phyloP scores from a whole-genome alignment of 2,888 invertebrate genomes.

The Standfussiana lucernea region DNA sequence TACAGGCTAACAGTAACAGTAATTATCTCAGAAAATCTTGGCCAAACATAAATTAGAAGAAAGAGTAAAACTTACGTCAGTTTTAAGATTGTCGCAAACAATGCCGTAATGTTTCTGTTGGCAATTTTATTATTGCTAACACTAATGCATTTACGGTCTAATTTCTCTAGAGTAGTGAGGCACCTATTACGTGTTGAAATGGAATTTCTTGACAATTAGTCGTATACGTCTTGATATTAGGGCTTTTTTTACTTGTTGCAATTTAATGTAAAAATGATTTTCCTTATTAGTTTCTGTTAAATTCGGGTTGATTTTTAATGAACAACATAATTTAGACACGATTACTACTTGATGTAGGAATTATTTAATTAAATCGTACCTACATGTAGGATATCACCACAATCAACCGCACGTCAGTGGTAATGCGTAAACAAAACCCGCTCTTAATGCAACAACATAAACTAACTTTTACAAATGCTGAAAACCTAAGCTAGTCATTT shows the following conservation, averaged over 20 bases:
- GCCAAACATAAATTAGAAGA: neutral
- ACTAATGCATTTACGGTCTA: constrained; percentile 73
- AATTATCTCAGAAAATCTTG: neutral
- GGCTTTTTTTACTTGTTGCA: neutral
- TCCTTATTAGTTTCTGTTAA: too few relatives aligned
- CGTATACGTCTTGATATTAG: neutral
- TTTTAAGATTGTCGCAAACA: constrained; percentile 35
- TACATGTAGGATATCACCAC: too few relatives aligned
- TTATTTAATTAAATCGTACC: too few relatives aligned
- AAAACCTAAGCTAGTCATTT: too few relatives aligned
- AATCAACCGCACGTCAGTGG: too few relatives aligned
- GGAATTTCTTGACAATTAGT: constrained; percentile 42
- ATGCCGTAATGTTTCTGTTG: constrained; percentile 59
- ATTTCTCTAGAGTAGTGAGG: constrained; percentile 68
- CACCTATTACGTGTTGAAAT: constrained; percentile 64
- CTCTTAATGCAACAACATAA: too few relatives aligned
- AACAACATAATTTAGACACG: too few relatives aligned
- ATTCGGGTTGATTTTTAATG: too few relatives aligned
- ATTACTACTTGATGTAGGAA: too few relatives aligned
- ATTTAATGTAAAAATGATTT: neutral
- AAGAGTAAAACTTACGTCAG: constrained; percentile 3
- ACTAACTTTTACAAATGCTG: too few relatives aligned
- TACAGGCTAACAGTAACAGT: too few relatives aligned
- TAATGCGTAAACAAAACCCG: too few relatives aligned
- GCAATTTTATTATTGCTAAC: constrained; percentile 71